Evolutionary conservation across 2,113 vertebrate species (phyloP).

Genomic region (Leucopsar rothschildi): DNA sequence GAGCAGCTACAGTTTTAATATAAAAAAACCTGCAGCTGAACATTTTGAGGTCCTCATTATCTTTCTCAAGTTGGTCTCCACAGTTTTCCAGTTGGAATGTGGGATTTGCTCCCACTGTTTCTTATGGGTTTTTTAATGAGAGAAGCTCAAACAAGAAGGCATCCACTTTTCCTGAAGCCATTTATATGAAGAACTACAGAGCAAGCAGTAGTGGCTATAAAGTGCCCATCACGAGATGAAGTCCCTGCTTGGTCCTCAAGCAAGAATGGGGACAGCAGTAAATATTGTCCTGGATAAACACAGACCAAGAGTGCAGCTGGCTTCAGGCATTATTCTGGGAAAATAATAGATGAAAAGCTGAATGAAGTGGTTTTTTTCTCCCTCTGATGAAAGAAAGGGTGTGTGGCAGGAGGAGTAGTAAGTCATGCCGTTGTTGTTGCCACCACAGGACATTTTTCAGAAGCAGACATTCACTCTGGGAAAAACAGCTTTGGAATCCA

Average conservation of each 20-base stretch:
- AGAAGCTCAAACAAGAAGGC: background rate
- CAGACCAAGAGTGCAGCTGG: background rate
- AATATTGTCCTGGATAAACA: background rate
- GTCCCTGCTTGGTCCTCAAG: background rate
- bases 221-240: fast-evolving
- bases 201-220: background rate
- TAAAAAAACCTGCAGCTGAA: background rate
- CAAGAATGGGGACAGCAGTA: background rate
- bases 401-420: background rate
- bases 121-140: background rate
- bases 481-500: background rate
- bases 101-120: background rate
- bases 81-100: background rate
- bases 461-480: background rate
- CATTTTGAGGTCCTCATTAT: background rate
- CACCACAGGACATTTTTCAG: background rate
- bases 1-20: background rate
- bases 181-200: background rate
- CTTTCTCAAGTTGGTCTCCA: background rate
- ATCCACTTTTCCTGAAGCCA: background rate
- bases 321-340: background rate
- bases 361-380: background rate
- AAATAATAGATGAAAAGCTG: background rate
- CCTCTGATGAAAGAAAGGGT: background rate
- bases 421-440: background rate